phyloP scores from a whole-genome alignment of 1,140 invertebrate genomes.

The Eufriesea mexicana region DNA sequence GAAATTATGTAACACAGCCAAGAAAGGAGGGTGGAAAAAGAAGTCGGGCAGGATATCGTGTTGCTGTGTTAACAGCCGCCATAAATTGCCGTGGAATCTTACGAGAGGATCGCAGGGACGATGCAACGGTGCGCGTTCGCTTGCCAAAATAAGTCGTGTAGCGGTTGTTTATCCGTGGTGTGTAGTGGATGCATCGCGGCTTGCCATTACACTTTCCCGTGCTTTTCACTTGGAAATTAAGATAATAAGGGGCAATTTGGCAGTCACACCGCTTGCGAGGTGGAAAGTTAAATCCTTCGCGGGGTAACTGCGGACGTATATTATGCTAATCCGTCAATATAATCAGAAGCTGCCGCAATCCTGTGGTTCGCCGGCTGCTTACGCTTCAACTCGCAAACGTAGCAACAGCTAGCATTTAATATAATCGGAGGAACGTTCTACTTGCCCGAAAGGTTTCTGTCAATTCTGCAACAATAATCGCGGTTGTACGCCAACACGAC shows the following conservation, averaged over 20 bases:
- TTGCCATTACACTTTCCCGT: constrained; percentile 16
- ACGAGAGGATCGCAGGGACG: constrained; percentile 16
- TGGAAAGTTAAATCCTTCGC: constrained; percentile 47
- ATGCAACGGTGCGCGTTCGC: neutral
- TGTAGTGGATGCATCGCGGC: neutral
- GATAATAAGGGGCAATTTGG: constrained; percentile 58
- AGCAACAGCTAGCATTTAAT: constrained; percentile 4
- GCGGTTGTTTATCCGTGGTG: constrained; percentile 33
- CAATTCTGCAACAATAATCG: neutral
- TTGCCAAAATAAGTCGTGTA: constrained; percentile 49
- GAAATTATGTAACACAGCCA: neutral
- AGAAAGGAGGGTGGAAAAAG: neutral
- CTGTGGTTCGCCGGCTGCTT: constrained; percentile 17
- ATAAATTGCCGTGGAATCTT: constrained; percentile 32
- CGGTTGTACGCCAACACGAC: neutral
- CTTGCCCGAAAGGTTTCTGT: neutral
- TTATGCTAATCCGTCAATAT: constrained; percentile 56
- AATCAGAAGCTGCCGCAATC: constrained; percentile 41
- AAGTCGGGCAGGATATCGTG: neutral
- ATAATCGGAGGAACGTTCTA: constrained; percentile 9
- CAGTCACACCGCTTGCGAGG: constrained; percentile 22
- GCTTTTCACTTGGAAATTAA: constrained; percentile 41
- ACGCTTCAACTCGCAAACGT: neutral
- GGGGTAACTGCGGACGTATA: constrained; percentile 30
- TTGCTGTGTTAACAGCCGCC: neutral